Evolutionary conservation across 2,888 invertebrate genomes (phyloP).

Genomic region (Schizaphis graminum): DNA sequence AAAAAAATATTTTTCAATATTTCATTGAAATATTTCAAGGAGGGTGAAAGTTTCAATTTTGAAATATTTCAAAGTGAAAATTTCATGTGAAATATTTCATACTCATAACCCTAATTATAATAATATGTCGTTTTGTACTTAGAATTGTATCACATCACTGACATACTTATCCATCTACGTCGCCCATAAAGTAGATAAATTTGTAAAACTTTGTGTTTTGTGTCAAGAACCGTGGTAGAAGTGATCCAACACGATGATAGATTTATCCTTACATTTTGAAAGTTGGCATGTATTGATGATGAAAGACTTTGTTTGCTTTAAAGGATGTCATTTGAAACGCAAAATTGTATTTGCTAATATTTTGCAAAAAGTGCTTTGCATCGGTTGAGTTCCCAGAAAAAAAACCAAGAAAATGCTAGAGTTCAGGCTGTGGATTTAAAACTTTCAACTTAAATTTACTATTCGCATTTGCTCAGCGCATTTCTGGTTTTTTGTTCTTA

Average conservation of each 20-base stretch:
- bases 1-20: no score
- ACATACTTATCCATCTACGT: neutral
- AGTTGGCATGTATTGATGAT: neutral
- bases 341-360: neutral
- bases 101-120: no score
- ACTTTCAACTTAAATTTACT: neutral
- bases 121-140: neutral
- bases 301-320: neutral
- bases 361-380: neutral
- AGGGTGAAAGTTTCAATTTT: no score
- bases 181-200: constrained; percentile 67
- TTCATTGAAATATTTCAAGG: no score
- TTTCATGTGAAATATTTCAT: no score
- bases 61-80: no score
- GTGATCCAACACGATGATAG: constrained; percentile 67
- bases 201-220: constrained; percentile 68
- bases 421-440: neutral
- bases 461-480: neutral
- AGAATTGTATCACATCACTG: neutral
- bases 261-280: constrained; percentile 54
- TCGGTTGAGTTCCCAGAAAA: neutral
- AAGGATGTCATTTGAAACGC: neutral
- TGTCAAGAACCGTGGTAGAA: constrained; percentile 64
- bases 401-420: neutral
- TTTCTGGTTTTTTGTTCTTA: neutral